A percentile compares a stretch with the other conserved stretches of the same genome.
phyloP scores from a whole-genome alignment of 2,797 vertebrate genomes.

The Myiothlypis coronata region DNA sequence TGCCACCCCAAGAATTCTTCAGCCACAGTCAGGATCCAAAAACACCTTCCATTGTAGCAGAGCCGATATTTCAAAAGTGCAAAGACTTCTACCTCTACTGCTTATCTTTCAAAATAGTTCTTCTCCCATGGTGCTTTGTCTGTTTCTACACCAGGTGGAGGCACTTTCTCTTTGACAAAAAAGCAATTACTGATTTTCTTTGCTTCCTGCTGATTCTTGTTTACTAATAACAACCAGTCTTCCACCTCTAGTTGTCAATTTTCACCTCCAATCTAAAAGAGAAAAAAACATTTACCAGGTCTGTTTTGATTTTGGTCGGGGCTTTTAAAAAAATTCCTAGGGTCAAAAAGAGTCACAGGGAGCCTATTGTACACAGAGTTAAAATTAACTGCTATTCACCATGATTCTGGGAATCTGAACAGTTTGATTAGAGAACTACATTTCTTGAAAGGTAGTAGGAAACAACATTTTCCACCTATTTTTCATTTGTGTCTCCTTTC shows the following conservation, averaged over 20 bases:
- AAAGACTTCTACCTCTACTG: background rate
- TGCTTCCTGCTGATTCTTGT: background rate
- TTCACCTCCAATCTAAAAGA: background rate
- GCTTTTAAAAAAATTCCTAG: background rate
- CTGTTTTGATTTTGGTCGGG: background rate
- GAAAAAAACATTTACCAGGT: background rate
- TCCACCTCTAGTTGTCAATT: background rate
- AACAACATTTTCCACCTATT: background rate
- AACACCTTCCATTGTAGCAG: accelerated
- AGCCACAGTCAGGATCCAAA: background rate
- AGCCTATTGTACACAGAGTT: background rate
- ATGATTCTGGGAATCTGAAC: background rate
- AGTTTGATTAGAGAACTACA: background rate
- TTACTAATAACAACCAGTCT: background rate
- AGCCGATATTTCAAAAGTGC: accelerated
- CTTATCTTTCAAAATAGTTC: background rate
- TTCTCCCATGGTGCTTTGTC: background rate
- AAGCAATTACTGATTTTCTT: background rate
- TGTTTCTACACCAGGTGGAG: background rate
- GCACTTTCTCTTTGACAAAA: background rate
- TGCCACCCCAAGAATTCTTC: background rate
- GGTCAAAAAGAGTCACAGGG: background rate
- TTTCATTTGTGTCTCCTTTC: background rate
- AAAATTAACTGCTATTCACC: background rate
- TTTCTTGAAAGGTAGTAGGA: background rate